These are phyloP conservation scores for Leucophora obtusa DNA, from an alignment of 2,888 invertebrate species.

Conservation along the genomic window DNA sequence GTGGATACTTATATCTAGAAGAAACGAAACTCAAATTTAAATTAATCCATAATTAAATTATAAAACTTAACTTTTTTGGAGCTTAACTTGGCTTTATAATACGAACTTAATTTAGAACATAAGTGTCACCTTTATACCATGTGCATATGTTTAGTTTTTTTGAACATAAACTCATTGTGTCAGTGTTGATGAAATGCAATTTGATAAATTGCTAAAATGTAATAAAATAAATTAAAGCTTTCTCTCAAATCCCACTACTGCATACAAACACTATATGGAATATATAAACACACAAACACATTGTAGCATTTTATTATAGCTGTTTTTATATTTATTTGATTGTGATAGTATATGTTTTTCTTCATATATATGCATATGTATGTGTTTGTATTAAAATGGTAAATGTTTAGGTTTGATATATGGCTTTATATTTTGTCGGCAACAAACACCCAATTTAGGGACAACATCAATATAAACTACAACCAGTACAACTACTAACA, in stretches of 20 bases:
- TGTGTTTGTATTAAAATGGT: not conserved
- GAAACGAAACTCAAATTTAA: too few relatives aligned
- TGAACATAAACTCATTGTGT: slow-evolving; percentile 30
- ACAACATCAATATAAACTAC: not conserved
- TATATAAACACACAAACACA: not conserved
- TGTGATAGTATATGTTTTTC: slow-evolving; percentile 17
- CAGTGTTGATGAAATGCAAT: slow-evolving; percentile 52
- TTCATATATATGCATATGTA: not conserved
- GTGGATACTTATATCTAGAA: too few relatives aligned
- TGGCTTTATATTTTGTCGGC: not conserved
- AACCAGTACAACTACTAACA: slow-evolving; percentile 6
- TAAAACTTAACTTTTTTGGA: too few relatives aligned
- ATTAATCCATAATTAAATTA: too few relatives aligned
- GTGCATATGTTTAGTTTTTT: not conserved
- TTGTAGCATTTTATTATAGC: not conserved
- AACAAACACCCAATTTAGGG: slow-evolving; percentile 15
- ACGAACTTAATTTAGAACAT: not conserved
- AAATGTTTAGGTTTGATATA: slow-evolving; percentile 12
- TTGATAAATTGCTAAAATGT: slow-evolving; percentile 53
- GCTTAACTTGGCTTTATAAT: not conserved
- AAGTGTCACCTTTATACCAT: not conserved
- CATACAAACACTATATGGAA: not conserved
- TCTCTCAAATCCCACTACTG: not conserved
- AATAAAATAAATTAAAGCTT: slow-evolving; percentile 45
- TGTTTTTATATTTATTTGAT: slow-evolving; percentile 13